Evolutionary conservation across 2,888 invertebrate genomes (phyloP).

Genomic region (Agrilus mali): DNA sequence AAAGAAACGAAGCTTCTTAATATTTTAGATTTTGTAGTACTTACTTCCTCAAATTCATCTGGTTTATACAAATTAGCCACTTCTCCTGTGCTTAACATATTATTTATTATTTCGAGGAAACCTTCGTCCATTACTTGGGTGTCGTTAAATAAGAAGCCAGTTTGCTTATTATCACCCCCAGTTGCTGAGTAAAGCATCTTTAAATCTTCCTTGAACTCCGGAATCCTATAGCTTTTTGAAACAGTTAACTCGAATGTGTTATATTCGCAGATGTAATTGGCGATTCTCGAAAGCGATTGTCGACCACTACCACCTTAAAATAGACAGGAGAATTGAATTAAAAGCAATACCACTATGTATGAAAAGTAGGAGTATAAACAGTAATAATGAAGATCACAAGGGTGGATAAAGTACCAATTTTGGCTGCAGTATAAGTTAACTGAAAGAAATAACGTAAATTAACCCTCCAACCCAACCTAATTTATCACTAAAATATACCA

Average conservation of each 20-base stretch:
- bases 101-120: conserved; percentile 82
- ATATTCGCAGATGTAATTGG: conserved; percentile 70
- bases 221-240: conserved; percentile 60
- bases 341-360: too few species aligned
- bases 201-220: conserved; percentile 72
- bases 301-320: conserved; percentile 66
- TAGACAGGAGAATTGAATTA: not conserved
- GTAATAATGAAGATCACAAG: too few species aligned
- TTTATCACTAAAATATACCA: too few species aligned
- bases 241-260: conserved; percentile 67
- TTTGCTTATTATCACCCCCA: conserved; percentile 63
- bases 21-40: conserved; percentile 15
- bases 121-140: conserved; percentile 73
- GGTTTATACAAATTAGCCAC: conserved; percentile 76
- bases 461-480: too few species aligned
- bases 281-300: conserved; percentile 64
- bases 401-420: too few species aligned
- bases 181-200: conserved; percentile 59
- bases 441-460: too few species aligned
- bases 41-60: conserved; percentile 81
- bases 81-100: conserved; percentile 77
- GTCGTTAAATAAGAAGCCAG: conserved; percentile 75
- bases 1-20: too few species aligned
- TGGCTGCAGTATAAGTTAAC: too few species aligned
- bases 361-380: too few species aligned